Conservation (phyloP, 2,113 vertebrate species). For the Pongo pygmaeus region DNA sequence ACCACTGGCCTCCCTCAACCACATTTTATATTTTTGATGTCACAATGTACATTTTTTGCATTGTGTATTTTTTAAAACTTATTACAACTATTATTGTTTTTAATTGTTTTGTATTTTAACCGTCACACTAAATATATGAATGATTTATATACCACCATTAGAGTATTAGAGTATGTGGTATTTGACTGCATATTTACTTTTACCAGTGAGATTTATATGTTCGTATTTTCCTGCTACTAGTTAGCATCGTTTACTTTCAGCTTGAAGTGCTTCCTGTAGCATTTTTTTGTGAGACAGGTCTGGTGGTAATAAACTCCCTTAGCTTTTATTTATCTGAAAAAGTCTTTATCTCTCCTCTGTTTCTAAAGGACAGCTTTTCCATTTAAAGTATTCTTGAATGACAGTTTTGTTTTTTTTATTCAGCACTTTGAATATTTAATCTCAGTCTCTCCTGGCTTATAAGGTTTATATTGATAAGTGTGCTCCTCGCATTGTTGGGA, state of each 20-base stretch:
- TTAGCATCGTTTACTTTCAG: not conserved
- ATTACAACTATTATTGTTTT: not conserved
- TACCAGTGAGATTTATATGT: not conserved
- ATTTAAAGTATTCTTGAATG: not conserved
- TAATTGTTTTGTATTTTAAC: not conserved
- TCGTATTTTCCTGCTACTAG: not conserved
- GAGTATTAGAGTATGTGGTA: not conserved
- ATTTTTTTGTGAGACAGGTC: not conserved
- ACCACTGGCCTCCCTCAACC: no score
- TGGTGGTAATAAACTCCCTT: not conserved
- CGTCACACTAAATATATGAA: not conserved
- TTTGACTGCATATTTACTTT: not conserved
- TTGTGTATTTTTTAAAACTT: not conserved
- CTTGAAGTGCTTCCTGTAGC: not conserved
- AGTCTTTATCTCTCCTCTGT: not conserved
- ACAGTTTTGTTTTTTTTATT: not conserved
- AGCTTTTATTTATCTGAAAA: not conserved
- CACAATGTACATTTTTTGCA: not conserved
- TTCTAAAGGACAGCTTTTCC: not conserved
- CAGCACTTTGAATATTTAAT: not conserved
- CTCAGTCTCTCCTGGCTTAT: not conserved
- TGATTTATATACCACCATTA: not conserved
- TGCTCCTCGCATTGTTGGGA: not conserved
- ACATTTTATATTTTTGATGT: not conserved
- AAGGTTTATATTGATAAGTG: not conserved